These are phyloP conservation scores for Fratercula arctica DNA, from an alignment of 2,797 vertebrate species.

Conservation along the genomic window DNA sequence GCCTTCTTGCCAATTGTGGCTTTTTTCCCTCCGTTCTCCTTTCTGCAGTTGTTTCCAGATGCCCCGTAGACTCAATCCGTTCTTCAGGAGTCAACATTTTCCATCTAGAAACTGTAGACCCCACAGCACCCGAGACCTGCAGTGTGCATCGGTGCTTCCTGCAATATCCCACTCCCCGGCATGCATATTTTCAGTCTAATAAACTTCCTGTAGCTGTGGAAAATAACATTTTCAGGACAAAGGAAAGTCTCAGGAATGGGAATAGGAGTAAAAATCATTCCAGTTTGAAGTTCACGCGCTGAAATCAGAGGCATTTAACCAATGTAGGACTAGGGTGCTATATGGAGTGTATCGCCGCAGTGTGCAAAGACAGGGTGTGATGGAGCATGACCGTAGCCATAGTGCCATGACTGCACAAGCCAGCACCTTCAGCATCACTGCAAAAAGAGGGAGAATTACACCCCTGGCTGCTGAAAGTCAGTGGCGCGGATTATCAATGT, in stretches of 20 bases:
- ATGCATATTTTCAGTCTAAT: background rate
- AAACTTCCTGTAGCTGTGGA: background rate
- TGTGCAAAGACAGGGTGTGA: background rate
- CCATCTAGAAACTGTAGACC: background rate
- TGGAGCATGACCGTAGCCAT: background rate
- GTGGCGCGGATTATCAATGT: fast-evolving
- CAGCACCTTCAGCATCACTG: background rate
- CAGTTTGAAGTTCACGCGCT: background rate
- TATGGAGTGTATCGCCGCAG: background rate
- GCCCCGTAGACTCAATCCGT: background rate
- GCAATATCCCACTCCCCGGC: fast-evolving
- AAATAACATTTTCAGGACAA: background rate
- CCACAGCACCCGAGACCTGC: background rate
- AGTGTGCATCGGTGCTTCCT: background rate
- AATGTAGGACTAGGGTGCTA: background rate
- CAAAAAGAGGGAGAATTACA: background rate
- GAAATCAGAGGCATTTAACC: background rate
- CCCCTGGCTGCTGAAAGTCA: background rate
- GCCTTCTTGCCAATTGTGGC: background rate
- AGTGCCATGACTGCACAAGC: background rate
- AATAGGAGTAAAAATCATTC: background rate
- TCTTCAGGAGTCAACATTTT: background rate
- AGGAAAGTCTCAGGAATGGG: background rate
- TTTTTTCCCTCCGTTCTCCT: background rate
- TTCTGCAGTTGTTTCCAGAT: background rate